A percentile compares a stretch with the other conserved stretches of the same genome.
These are phyloP conservation scores for Odontocolon sp. DNA, from an alignment of 2,888 invertebrate species.

Conservation along the genomic window DNA sequence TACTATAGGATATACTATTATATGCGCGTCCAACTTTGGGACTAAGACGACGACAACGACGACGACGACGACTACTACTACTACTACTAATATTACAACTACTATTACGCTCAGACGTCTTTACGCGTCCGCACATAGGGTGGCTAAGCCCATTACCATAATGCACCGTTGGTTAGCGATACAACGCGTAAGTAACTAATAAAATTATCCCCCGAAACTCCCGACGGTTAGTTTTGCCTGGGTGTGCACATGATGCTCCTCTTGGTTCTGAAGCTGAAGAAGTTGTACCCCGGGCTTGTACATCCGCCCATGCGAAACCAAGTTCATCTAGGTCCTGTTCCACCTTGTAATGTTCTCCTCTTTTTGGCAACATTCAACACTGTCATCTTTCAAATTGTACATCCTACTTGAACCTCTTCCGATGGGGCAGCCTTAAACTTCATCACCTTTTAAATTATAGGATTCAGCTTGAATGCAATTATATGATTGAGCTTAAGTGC, in stretches of 20 bases:
- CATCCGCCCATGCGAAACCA: constrained; percentile 25
- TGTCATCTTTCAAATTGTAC: too few relatives aligned
- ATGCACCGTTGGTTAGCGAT: constrained; percentile 71
- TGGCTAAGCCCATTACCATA: constrained; percentile 68
- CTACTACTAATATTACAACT: too few relatives aligned
- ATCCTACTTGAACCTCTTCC: too few relatives aligned
- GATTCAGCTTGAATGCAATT: too few relatives aligned
- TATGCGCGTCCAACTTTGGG: constrained; percentile 38
- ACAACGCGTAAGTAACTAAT: constrained; percentile 70
- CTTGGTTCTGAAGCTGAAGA: background rate
- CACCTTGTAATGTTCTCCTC: too few relatives aligned
- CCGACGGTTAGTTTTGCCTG: constrained; percentile 65
- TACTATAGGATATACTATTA: background rate
- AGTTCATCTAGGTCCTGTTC: too few relatives aligned
- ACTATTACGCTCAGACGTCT: constrained; percentile 15
- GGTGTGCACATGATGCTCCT: constrained; percentile 5
- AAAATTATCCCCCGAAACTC: constrained; percentile 69
- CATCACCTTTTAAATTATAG: too few relatives aligned
- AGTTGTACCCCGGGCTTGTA: background rate
- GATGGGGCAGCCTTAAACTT: too few relatives aligned
- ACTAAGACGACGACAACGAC: constrained; percentile 38
- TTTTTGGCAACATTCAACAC: too few relatives aligned
- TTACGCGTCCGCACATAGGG: constrained; percentile 27
- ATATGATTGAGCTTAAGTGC: too few relatives aligned
- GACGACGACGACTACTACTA: constrained; percentile 18